A percentile compares a stretch with the other conserved stretches of the same genome.
These are phyloP conservation scores for Bubo blakistoni DNA, from an alignment of 2,113 vertebrate species.

Conservation along the genomic window DNA sequence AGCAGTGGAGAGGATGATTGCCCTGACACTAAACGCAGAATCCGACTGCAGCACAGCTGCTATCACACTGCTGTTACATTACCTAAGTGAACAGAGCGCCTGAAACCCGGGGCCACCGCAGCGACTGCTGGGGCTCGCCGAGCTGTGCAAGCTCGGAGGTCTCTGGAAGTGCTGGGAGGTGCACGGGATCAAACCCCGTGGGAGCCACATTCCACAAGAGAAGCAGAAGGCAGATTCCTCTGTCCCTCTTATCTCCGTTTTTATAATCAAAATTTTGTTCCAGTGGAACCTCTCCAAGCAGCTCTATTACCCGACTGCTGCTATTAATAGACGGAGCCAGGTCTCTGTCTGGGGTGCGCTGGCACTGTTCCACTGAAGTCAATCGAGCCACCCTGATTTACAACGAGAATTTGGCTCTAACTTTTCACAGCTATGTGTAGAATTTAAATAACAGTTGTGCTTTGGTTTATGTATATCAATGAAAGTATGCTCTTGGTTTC, in stretches of 20 bases:
- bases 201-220: neutral
- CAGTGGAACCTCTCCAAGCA: neutral
- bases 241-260: neutral
- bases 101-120: rapidly evolving
- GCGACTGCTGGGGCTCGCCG: rapidly evolving
- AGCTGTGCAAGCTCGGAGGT: neutral
- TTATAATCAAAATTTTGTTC: neutral
- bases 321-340: neutral
- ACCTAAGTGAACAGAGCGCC: neutral
- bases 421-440: neutral
- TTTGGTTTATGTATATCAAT: neutral
- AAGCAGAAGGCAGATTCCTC: neutral
- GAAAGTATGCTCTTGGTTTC: neutral
- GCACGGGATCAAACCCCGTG: rapidly evolving
- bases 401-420: neutral
- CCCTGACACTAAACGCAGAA: rapidly evolving
- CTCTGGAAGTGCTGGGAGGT: neutral
- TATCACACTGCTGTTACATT: rapidly evolving
- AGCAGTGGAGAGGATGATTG: rapidly evolving
- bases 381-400: neutral
- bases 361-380: neutral
- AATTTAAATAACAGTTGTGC: neutral
- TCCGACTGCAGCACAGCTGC: rapidly evolving
- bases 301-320: neutral
- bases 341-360: neutral